Percentiles rank a stretch among this genome's conserved stretches.
These are phyloP conservation scores for Melangyna quadrimaculata DNA, from an alignment of 2,888 invertebrate species.

Conservation along the genomic window DNA sequence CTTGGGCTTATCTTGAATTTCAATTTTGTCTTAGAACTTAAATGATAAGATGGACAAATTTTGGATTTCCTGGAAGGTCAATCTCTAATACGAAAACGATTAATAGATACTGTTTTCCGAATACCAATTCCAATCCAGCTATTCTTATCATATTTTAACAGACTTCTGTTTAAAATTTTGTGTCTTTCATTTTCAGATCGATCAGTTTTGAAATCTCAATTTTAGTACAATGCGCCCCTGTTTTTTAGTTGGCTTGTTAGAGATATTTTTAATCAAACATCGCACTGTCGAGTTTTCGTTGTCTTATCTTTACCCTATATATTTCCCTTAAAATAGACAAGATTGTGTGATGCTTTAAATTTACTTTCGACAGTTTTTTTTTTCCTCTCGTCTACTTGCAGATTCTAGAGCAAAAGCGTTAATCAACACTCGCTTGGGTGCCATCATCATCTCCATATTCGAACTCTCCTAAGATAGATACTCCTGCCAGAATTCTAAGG, in stretches of 20 bases:
- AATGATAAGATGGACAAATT: too few species aligned
- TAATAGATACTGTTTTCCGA: too few species aligned
- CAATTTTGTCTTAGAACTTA: too few species aligned
- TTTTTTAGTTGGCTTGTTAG: neutral
- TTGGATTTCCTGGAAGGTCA: too few species aligned
- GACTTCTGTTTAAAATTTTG: too few species aligned
- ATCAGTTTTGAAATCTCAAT: too few species aligned
- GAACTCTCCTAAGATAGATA: conserved; percentile 16
- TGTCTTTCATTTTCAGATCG: too few species aligned
- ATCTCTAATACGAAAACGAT: too few species aligned
- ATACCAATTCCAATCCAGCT: too few species aligned
- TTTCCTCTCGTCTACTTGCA: conserved; percentile 14
- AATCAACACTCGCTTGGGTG: conserved; percentile 56
- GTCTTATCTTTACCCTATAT: neutral
- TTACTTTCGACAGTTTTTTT: conserved; percentile 20
- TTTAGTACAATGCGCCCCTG: neutral
- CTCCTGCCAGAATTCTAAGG: neutral
- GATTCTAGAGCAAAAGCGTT: conserved; percentile 64
- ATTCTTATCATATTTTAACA: too few species aligned
- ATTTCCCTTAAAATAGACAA: neutral
- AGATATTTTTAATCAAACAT: conserved; percentile 52
- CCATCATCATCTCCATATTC: conserved; percentile 30
- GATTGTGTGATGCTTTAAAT: conserved; percentile 49
- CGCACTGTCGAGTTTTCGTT: conserved; percentile 6
- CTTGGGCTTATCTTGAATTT: too few species aligned